Percentiles rank a stretch among this genome's conserved stretches.
Evolutionary conservation across 2,797 vertebrate species (phyloP).

Genomic region (Chiloscyllium punctatum): DNA sequence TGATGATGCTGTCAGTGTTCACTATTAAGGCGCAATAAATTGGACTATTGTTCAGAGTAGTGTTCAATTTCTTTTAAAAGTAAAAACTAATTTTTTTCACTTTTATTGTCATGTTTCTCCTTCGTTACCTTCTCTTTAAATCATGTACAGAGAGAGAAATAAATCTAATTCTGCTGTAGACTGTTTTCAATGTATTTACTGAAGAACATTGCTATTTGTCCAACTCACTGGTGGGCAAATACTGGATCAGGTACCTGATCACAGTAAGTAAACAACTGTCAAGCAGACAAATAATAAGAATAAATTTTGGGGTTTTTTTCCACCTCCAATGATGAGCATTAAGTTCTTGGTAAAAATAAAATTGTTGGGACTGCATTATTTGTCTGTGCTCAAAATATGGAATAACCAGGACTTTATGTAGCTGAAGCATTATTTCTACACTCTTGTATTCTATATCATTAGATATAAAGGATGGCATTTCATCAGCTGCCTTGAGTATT

Average conservation of each 20-base stretch:
- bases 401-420: no score
- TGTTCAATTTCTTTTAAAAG: no score
- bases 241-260: neutral
- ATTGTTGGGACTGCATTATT: neutral
- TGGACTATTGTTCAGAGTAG: no score
- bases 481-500: no score
- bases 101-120: neutral
- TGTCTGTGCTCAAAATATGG: no score
- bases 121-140: neutral
- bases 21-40: neutral
- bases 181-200: neutral
- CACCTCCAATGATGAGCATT: neutral
- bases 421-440: no score
- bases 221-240: neutral
- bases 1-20: neutral
- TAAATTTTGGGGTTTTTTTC: neutral
- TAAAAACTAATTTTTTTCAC: neutral
- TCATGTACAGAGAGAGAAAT: neutral
- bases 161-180: neutral
- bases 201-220: neutral
- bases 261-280: neutral
- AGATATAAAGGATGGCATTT: no score
- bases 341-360: neutral
- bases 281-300: neutral
- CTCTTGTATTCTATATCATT: no score